A percentile compares a stretch with the other conserved stretches of the same genome.
Conservation (phyloP, 2,113 vertebrate species). For the Lagopus muta region DNA sequence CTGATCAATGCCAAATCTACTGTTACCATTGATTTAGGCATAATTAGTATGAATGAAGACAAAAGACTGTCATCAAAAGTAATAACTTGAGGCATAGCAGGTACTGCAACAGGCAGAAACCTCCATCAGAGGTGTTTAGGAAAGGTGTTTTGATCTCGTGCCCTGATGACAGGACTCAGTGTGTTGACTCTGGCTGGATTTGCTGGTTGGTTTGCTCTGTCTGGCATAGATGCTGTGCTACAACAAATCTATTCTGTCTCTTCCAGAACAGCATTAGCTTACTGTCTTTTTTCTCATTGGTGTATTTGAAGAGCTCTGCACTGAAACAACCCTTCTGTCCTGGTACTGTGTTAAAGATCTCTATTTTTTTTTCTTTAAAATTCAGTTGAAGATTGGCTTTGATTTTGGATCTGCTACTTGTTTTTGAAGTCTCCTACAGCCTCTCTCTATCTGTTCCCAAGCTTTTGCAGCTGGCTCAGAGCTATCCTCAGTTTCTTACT, state of each 20-base stretch:
- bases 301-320: neutral
- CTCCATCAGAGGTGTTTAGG: neutral
- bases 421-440: neutral
- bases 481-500: neutral
- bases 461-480: neutral
- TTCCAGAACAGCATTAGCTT: neutral
- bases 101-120: conserved; percentile 7
- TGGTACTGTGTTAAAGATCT: neutral
- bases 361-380: neutral
- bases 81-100: conserved; percentile 20
- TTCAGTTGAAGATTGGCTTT: neutral
- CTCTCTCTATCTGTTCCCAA: neutral
- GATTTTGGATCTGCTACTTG: neutral
- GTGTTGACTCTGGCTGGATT: neutral
- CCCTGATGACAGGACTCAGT: neutral
- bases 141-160: neutral
- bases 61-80: conserved; percentile 31
- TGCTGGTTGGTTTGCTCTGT: neutral
- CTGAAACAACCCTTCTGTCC: neutral
- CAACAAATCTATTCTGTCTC: neutral
- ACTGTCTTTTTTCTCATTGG: neutral
- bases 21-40: conserved; percentile 33
- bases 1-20: conserved; percentile 47
- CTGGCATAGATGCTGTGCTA: neutral
- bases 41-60: conserved; percentile 52